These are phyloP conservation scores for Myotis brandtii DNA, from an alignment of 2,113 vertebrate species.

Conservation along the genomic window DNA sequence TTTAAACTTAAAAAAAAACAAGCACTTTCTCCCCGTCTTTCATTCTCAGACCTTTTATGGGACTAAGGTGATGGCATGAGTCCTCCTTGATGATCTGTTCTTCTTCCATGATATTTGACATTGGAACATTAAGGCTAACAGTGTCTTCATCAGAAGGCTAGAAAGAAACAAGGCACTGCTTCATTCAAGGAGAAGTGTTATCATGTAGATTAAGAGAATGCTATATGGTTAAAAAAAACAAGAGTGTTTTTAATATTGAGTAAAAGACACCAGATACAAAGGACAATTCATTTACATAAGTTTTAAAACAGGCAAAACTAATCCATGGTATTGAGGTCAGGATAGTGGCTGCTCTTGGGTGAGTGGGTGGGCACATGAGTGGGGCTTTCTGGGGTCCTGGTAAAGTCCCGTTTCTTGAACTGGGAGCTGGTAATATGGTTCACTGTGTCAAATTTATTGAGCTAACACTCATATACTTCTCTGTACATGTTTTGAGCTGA, in stretches of 20 bases:
- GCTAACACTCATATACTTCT: background rate
- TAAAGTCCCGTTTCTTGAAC: background rate
- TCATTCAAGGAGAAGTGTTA: background rate
- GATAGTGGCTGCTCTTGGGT: background rate
- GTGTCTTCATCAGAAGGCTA: constrained; percentile 97
- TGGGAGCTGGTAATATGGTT: background rate
- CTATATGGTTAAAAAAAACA: background rate
- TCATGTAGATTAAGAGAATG: background rate
- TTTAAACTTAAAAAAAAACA: background rate
- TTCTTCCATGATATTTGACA: constrained; percentile 96
- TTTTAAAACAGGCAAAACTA: background rate
- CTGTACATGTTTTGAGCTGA: background rate
- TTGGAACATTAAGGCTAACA: constrained; percentile 92
- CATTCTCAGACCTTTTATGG: constrained; percentile 89
- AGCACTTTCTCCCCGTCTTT: background rate
- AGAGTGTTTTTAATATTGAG: background rate
- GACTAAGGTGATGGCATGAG: constrained; percentile 88
- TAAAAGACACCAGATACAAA: background rate
- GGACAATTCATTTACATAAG: background rate
- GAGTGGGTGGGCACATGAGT: fast-evolving
- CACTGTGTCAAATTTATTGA: background rate
- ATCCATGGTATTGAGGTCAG: background rate
- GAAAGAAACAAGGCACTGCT: constrained; percentile 10
- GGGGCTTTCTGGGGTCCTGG: background rate
- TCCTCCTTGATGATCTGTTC: constrained; percentile 93